phyloP scores from a whole-genome alignment of 2,113 vertebrate genomes.

The Mormoops blainvillei region DNA sequence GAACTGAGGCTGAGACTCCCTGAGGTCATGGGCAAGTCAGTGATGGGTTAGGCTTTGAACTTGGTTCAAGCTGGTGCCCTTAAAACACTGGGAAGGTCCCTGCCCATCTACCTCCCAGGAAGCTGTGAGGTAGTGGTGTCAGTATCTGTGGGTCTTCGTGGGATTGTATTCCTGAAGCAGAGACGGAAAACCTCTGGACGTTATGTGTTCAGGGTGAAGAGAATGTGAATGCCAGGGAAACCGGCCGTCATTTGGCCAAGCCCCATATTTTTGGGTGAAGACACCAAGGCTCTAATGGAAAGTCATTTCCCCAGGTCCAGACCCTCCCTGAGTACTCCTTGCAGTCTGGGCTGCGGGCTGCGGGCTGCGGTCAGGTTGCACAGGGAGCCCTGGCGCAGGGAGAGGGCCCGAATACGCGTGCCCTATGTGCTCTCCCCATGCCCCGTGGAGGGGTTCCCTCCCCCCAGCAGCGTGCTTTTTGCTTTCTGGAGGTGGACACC shows the following conservation, averaged over 20 bases:
- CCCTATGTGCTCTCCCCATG: background rate
- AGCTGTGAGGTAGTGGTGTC: fast-evolving
- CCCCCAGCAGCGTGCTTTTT: too few relatives aligned
- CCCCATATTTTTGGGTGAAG: fast-evolving
- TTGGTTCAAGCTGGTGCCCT: background rate
- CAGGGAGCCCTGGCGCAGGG: fast-evolving
- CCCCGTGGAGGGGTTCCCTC: background rate
- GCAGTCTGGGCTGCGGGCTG: background rate
- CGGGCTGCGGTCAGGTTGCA: background rate
- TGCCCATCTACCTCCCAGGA: background rate
- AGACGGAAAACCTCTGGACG: background rate
- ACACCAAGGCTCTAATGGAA: background rate
- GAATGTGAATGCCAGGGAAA: background rate
- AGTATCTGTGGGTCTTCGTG: fast-evolving
- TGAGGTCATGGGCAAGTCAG: background rate
- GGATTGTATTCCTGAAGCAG: background rate
- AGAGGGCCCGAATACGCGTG: background rate
- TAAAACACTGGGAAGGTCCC: background rate
- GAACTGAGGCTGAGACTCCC: background rate
- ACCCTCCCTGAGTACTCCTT: background rate
- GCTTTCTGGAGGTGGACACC: fast-evolving
- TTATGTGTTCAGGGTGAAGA: too few relatives aligned
- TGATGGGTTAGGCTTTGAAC: background rate
- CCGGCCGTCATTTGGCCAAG: background rate
- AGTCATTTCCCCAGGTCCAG: background rate